Conservation (phyloP, 2,797 vertebrate species). For the Crenuchus spilurus region DNA sequence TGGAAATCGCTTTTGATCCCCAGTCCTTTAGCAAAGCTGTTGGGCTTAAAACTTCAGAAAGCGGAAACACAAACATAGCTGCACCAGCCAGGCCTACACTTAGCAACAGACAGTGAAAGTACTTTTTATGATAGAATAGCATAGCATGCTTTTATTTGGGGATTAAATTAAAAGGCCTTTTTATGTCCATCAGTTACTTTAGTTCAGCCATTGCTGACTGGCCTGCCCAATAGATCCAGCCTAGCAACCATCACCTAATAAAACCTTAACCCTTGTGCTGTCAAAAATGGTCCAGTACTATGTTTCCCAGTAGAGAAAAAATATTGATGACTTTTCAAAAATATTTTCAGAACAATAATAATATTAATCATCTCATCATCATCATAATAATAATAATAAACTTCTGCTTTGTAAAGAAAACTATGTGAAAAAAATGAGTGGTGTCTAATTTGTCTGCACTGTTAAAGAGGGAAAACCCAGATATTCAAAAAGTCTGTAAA, state of each 20-base stretch:
- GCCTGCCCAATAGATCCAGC: neutral
- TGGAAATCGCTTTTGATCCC: slow-evolving; percentile 63
- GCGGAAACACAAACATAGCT: slow-evolving; percentile 9
- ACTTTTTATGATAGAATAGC: neutral
- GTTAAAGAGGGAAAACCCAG: too few relatives aligned
- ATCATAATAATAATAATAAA: too few relatives aligned
- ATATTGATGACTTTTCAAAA: too few relatives aligned
- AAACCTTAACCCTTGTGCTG: neutral
- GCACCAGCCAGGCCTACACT: slow-evolving; percentile 12
- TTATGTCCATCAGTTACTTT: neutral
- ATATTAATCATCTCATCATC: too few relatives aligned
- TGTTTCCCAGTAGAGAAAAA: too few relatives aligned
- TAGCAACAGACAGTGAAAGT: neutral
- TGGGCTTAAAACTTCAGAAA: neutral
- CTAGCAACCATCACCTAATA: neutral
- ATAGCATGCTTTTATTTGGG: neutral
- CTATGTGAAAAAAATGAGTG: too few relatives aligned
- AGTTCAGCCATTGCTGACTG: neutral
- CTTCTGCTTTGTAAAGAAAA: too few relatives aligned
- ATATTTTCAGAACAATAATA: too few relatives aligned
- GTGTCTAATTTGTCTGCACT: too few relatives aligned
- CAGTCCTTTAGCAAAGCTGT: slow-evolving; percentile 13
- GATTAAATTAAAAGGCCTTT: neutral
- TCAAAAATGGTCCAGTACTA: too few relatives aligned
- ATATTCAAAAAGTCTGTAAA: too few relatives aligned